Percentiles rank a stretch among this genome's conserved stretches.
Evolutionary conservation across 1,140 invertebrate species (phyloP).

Genomic region (Psix sp.): DNA sequence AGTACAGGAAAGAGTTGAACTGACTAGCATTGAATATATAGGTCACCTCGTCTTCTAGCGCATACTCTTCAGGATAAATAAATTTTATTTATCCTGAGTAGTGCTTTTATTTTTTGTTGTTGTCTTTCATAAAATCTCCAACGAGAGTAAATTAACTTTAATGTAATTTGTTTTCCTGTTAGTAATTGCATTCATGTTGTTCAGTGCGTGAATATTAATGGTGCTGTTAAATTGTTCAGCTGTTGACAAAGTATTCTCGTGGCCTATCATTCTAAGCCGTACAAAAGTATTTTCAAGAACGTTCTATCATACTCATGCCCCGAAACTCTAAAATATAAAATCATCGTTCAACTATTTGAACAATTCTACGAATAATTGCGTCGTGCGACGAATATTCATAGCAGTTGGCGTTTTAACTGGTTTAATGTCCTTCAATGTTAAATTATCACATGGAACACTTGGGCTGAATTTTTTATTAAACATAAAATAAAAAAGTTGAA

Average conservation of each 20-base stretch:
- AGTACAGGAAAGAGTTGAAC: background rate
- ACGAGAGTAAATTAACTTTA: background rate
- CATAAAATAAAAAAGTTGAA: too few species aligned
- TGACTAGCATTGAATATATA: background rate
- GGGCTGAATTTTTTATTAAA: too few species aligned
- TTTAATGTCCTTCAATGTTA: conserved; percentile 1
- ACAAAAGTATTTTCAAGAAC: background rate
- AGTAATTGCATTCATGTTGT: background rate
- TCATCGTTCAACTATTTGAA: background rate
- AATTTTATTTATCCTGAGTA: too few species aligned
- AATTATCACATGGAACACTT: too few species aligned
- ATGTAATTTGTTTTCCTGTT: background rate
- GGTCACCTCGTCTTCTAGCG: background rate
- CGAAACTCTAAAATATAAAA: background rate
- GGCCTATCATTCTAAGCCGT: background rate
- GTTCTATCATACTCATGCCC: background rate
- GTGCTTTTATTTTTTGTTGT: background rate
- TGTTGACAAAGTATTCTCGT: background rate
- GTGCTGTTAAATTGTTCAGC: background rate
- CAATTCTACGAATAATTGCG: background rate
- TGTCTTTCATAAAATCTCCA: background rate
- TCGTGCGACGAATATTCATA: background rate
- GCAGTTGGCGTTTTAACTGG: background rate
- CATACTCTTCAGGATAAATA: background rate
- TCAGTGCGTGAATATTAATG: background rate